Evolutionary conservation across 2,797 vertebrate species (phyloP).

Genomic region (Periparus ater): DNA sequence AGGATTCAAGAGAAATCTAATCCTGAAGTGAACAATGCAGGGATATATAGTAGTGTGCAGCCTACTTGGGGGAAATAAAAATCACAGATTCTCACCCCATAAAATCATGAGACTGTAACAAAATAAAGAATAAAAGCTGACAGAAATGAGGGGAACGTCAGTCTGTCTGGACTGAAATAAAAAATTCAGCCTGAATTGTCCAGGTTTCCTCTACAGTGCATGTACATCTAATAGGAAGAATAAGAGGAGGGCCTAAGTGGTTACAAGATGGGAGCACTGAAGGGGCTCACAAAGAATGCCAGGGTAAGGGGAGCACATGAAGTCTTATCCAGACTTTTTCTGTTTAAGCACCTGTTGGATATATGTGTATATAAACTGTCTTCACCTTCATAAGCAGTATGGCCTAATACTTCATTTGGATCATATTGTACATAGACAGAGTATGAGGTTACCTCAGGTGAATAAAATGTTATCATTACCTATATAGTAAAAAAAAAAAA

Average conservation of each 20-base stretch:
- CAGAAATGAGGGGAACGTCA: background rate
- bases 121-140: background rate
- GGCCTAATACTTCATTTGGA: background rate
- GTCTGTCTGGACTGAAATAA: background rate
- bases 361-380: background rate
- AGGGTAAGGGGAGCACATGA: fast-evolving
- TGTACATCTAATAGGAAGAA: background rate
- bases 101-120: background rate
- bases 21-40: background rate
- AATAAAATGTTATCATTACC: background rate
- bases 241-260: background rate
- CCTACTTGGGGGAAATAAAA: background rate
- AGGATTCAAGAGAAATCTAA: background rate
- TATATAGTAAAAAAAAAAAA: no score
- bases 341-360: background rate
- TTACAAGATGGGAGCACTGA: background rate
- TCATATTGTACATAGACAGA: background rate
- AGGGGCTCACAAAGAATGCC: background rate
- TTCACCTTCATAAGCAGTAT: background rate
- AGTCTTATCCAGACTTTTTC: background rate
- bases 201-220: background rate
- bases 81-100: background rate
- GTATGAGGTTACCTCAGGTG: background rate
- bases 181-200: background rate
- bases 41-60: background rate